phyloP scores from a whole-genome alignment of 2,113 vertebrate genomes.

The Carassius carassius region DNA sequence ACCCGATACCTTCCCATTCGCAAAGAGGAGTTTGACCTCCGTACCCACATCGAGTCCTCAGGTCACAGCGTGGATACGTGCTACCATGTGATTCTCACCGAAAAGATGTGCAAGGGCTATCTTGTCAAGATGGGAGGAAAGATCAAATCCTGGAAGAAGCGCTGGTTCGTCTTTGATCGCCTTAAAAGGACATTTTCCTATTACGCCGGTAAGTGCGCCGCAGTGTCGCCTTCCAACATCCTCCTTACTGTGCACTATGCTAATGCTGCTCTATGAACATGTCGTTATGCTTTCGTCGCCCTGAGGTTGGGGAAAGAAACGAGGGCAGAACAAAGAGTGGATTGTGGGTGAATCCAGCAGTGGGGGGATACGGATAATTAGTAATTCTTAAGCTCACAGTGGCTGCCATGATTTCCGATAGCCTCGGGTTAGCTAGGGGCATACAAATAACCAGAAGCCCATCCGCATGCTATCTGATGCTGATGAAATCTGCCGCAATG shows the following conservation, averaged over 20 bases:
- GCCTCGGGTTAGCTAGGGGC: slow-evolving; percentile 72
- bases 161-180: slow-evolving; percentile 98
- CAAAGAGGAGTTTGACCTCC: slow-evolving; percentile 95
- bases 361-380: slow-evolving; percentile 58
- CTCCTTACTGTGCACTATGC: slow-evolving; percentile 58
- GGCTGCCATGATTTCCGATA: slow-evolving; percentile 58
- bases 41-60: slow-evolving; percentile 89
- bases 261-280: slow-evolving; percentile 46
- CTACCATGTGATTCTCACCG: slow-evolving; percentile 86
- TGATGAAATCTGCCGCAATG: slow-evolving; percentile 81
- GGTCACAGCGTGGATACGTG: slow-evolving; percentile 92
- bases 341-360: slow-evolving; percentile 40
- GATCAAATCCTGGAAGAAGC: slow-evolving; percentile 98
- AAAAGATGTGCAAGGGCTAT: slow-evolving; percentile 97
- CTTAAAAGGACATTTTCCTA: slow-evolving; percentile 95
- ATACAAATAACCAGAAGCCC: slow-evolving; percentile 67
- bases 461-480: slow-evolving; percentile 74
- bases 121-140: slow-evolving; percentile 98
- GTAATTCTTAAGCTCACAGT: slow-evolving; percentile 53
- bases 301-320: slow-evolving; percentile 42
- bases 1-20: slow-evolving; percentile 95
- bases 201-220: slow-evolving; percentile 80
- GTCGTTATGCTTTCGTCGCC: slow-evolving; percentile 12
- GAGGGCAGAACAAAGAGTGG: slow-evolving; percentile 49
- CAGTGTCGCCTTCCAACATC: slow-evolving; percentile 45